These are phyloP conservation scores for Cebus imitator DNA, from an alignment of 2,113 vertebrate species.

Conservation along the genomic window DNA sequence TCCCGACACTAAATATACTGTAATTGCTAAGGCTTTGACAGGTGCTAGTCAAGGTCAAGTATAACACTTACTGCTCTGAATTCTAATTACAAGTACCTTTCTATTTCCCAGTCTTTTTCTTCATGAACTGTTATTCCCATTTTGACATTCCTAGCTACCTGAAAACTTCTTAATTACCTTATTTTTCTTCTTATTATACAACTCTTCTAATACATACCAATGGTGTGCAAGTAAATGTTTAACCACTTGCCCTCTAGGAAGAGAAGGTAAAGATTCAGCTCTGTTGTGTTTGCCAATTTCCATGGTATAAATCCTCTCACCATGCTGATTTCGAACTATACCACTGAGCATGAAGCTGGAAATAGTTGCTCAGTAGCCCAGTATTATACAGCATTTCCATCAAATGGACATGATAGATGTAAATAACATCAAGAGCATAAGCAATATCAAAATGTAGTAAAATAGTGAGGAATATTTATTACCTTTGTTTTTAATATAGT, in stretches of 20 bases:
- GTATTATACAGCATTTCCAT: background rate
- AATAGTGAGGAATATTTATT: background rate
- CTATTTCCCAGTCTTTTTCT: background rate
- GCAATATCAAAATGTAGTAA: background rate
- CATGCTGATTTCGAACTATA: background rate
- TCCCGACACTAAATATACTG: background rate
- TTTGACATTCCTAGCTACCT: background rate
- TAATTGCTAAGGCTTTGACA: background rate
- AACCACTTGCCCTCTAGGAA: background rate
- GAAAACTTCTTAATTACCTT: background rate
- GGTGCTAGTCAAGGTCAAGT: background rate
- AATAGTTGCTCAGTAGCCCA: background rate
- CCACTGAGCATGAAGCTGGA: background rate
- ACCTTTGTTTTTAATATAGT: background rate
- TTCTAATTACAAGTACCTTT: background rate
- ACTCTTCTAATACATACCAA: background rate
- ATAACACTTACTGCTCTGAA: background rate
- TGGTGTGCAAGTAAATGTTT: background rate
- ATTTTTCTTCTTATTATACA: background rate
- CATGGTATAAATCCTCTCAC: background rate
- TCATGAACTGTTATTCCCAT: background rate
- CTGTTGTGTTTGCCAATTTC: background rate
- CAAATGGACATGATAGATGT: background rate
- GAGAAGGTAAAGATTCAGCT: background rate
- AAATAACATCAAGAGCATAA: background rate